Evolutionary conservation across 2,797 vertebrate species (phyloP).

Genomic region (Geotrypetes seraphini): DNA sequence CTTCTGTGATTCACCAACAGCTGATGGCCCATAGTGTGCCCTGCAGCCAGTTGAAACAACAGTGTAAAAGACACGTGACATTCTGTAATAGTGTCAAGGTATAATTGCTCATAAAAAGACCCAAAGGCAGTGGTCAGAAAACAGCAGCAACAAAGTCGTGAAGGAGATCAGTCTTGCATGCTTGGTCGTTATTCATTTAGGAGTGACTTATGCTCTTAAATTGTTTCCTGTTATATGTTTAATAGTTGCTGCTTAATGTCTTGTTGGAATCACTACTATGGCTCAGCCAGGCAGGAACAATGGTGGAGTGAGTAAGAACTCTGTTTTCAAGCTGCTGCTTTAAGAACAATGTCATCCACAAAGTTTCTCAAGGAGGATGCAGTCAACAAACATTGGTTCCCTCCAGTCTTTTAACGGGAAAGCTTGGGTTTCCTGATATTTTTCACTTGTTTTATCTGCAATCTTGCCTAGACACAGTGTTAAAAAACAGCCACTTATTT

Average conservation of each 20-base stretch:
- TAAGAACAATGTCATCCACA: slow-evolving; percentile 7
- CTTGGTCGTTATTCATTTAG: slow-evolving; percentile 1
- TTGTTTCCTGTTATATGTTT: slow-evolving; percentile 24
- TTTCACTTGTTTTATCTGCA: slow-evolving; percentile 34
- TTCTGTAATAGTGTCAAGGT: too few species aligned
- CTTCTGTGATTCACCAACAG: too few species aligned
- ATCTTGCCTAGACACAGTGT: slow-evolving; percentile 15
- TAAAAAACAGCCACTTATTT: slow-evolving; percentile 25
- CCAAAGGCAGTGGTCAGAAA: too few species aligned
- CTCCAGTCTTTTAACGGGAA: slow-evolving; percentile 18
- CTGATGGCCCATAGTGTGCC: too few species aligned
- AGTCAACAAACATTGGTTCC: slow-evolving; percentile 11
- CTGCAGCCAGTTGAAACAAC: too few species aligned
- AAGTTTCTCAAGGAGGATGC: not conserved
- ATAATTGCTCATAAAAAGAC: too few species aligned
- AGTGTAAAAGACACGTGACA: too few species aligned
- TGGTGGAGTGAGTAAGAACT: not conserved
- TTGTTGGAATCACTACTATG: slow-evolving; percentile 5
- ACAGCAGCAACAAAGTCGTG: not conserved
- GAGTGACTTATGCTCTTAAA: slow-evolving; percentile 17
- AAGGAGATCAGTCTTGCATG: not conserved
- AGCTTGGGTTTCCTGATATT: slow-evolving; percentile 18
- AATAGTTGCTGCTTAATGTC: slow-evolving; percentile 26
- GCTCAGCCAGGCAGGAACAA: slow-evolving; percentile 5
- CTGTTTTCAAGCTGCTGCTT: too few species aligned